Percentiles rank a stretch among this genome's conserved stretches.
Evolutionary conservation across 2,797 vertebrate species (phyloP).

Genomic region (Mionectes olivaceus): DNA sequence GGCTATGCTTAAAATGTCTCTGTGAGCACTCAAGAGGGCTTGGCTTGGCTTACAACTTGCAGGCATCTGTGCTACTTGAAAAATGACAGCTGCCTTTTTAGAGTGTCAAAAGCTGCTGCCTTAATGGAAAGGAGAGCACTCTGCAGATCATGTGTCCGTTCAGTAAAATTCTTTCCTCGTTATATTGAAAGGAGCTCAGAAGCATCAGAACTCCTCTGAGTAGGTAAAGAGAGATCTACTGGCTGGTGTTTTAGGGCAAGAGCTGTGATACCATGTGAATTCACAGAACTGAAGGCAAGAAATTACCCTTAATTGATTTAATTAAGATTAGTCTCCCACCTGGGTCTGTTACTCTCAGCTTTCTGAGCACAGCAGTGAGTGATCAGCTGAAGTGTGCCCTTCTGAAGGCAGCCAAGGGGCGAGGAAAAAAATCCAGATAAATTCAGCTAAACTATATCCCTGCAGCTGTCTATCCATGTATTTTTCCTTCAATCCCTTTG

Average conservation of each 20-base stretch:
- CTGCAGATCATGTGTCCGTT: background rate
- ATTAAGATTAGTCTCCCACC: background rate
- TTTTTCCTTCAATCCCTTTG: background rate
- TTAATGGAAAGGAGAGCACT: background rate
- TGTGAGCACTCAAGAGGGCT: constrained; percentile 3
- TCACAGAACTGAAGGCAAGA: background rate
- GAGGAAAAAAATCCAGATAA: background rate
- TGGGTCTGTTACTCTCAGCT: background rate
- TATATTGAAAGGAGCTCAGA: background rate
- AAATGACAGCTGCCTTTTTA: constrained; percentile 26
- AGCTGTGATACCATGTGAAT: background rate
- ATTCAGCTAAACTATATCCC: background rate
- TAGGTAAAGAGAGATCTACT: background rate
- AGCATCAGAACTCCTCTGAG: background rate
- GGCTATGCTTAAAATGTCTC: background rate
- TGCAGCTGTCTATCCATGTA: background rate
- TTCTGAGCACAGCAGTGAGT: background rate
- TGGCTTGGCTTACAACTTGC: constrained; percentile 2
- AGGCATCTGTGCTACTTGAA: constrained; percentile 34
- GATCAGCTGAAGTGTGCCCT: background rate
- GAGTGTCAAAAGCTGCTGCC: constrained; percentile 20
- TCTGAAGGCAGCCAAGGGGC: background rate
- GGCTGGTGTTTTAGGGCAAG: background rate
- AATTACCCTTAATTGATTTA: background rate
- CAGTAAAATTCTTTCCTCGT: background rate